Evolutionary conservation across 2,113 vertebrate genomes (phyloP).

Genomic region (Pteruthius melanotis): DNA sequence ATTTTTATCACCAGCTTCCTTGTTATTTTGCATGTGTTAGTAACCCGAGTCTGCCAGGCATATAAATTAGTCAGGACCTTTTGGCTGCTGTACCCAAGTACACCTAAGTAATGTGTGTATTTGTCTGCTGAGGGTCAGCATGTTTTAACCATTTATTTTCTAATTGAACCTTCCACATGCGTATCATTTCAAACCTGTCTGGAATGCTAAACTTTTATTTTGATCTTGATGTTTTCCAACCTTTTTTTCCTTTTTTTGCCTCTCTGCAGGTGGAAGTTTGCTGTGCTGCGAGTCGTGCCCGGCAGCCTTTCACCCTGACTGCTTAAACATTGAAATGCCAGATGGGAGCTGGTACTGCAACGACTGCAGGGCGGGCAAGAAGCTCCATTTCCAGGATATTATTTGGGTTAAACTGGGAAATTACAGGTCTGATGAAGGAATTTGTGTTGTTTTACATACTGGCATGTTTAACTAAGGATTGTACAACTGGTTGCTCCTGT

Average conservation of each 20-base stretch:
- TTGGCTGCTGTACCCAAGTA: not conserved
- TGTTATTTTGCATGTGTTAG: not conserved
- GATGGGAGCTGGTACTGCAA: slow-evolving; percentile 99
- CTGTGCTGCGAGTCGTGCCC: slow-evolving; percentile 97
- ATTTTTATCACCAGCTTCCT: not conserved
- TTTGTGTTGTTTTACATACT: not conserved
- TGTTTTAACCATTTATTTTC: not conserved
- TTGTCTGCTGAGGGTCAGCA: not conserved
- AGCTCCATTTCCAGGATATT: slow-evolving; percentile 91
- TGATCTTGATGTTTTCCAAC: not conserved
- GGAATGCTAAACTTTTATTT: not conserved
- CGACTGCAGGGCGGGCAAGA: slow-evolving; percentile 93
- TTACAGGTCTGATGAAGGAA: slow-evolving; percentile 82
- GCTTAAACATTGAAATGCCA: slow-evolving; percentile 94
- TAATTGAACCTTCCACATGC: not conserved
- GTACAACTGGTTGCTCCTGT: not conserved
- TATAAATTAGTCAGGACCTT: not conserved
- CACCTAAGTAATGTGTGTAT: not conserved
- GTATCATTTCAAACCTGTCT: not conserved
- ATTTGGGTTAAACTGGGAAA: slow-evolving; percentile 99
- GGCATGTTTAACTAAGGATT: not conserved
- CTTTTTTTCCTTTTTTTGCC: not conserved
- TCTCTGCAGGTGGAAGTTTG: slow-evolving; percentile 86
- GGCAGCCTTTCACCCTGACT: slow-evolving; percentile 96
- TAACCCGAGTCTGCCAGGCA: not conserved